Conservation (phyloP, 2,888 invertebrate genomes). For the Cerastis rubricosa region DNA sequence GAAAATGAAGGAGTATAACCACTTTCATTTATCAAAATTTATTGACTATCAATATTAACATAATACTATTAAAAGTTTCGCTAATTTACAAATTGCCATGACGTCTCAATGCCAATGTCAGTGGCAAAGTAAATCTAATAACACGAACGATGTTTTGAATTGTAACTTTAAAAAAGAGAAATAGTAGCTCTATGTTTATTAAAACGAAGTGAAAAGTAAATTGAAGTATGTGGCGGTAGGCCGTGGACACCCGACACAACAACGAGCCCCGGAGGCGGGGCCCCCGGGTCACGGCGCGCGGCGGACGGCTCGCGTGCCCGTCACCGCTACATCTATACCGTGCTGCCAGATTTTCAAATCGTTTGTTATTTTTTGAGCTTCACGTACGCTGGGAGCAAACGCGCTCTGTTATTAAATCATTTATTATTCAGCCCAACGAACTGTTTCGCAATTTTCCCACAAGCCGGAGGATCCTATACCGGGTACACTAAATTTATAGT, state of each 20-base stretch:
- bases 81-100: slow-evolving; percentile 9
- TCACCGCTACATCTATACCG: slow-evolving; percentile 70
- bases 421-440: slow-evolving; percentile 90
- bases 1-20: slow-evolving; percentile 17
- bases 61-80: slow-evolving; percentile 28
- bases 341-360: slow-evolving; percentile 86
- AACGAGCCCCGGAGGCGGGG: slow-evolving; percentile 67
- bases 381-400: slow-evolving; percentile 87
- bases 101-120: neutral
- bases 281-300: slow-evolving; percentile 72
- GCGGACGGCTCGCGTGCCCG: slow-evolving; percentile 72
- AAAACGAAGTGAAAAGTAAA: slow-evolving; percentile 53
- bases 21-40: slow-evolving; percentile 44
- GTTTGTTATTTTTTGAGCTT: slow-evolving; percentile 88
- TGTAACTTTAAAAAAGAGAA: slow-evolving; percentile 3
- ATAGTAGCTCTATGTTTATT: slow-evolving; percentile 25
- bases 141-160: neutral
- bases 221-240: slow-evolving; percentile 34
- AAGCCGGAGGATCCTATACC: slow-evolving; percentile 74
- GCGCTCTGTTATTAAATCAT: slow-evolving; percentile 90
- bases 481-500: slow-evolving; percentile 71
- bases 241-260: slow-evolving; percentile 40
- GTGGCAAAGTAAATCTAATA: slow-evolving; percentile 14
- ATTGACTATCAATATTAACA: slow-evolving; percentile 28
- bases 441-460: slow-evolving; percentile 90